Evolutionary conservation across 2,113 vertebrate genomes (phyloP).

Genomic region (Pandion haliaetus): DNA sequence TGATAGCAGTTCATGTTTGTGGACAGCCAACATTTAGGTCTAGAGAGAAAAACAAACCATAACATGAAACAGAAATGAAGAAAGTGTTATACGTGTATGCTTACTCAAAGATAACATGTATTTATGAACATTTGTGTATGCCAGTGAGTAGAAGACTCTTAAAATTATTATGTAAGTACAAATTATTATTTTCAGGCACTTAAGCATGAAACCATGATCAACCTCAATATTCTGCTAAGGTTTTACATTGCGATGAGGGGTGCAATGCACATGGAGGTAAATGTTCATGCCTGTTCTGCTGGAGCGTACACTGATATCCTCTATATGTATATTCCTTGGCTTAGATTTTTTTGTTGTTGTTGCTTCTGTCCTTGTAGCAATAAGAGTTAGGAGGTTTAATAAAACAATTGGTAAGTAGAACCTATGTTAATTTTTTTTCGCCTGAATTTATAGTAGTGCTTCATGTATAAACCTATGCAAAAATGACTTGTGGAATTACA

Average conservation of each 20-base stretch:
- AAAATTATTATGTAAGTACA: not conserved
- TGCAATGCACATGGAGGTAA: not conserved
- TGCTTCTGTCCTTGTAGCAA: not conserved
- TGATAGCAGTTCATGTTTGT: not conserved
- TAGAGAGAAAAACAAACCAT: not conserved
- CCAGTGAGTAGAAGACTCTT: not conserved
- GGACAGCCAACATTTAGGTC: not conserved
- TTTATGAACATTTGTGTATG: not conserved
- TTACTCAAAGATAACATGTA: not conserved
- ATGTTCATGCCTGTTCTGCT: fast-evolving
- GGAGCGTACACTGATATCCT: not conserved
- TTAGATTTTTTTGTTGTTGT: not conserved
- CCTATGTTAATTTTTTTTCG: not conserved
- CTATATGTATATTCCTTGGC: not conserved
- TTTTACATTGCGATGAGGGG: not conserved
- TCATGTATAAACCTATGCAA: not conserved
- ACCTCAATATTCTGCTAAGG: not conserved
- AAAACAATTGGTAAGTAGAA: not conserved
- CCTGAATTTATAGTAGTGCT: not conserved
- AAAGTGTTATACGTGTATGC: not conserved
- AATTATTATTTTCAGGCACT: not conserved
- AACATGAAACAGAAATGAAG: not conserved
- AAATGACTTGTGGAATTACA: not conserved
- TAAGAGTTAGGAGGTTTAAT: not conserved
- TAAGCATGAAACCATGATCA: not conserved